phyloP scores from a whole-genome alignment of 2,797 vertebrate species.

The Passerculus sandwichensis region DNA sequence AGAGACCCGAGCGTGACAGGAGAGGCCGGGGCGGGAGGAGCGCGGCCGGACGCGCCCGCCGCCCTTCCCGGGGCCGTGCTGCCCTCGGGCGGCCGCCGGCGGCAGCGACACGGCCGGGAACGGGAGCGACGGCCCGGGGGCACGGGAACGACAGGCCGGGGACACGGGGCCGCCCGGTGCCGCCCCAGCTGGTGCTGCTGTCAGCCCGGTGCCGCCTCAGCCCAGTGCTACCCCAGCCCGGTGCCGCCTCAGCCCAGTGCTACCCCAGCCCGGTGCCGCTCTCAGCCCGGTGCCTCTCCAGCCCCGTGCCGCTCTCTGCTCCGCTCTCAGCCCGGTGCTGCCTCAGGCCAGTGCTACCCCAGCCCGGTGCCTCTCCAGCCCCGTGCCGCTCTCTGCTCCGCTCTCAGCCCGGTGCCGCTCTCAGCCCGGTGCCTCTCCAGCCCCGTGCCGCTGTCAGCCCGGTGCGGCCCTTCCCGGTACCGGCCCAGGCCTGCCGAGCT shows the following conservation, averaged over 20 bases:
- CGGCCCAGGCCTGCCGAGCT: not conserved
- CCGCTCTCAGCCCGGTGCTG: accelerated
- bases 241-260: no score
- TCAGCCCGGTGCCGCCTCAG: not conserved
- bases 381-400: no score
- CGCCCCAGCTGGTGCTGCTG: no score
- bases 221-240: no score
- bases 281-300: not conserved
- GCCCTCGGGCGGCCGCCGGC: slow-evolving; percentile 30
- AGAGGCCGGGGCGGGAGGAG: not conserved
- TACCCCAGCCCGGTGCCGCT: not conserved
- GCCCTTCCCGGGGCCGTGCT: slow-evolving; percentile 8
- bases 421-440: not conserved
- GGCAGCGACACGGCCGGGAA: not conserved
- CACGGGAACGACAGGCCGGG: not conserved
- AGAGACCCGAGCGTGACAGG: not conserved
- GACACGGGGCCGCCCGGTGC: not conserved
- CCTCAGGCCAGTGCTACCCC: no score
- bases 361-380: no score
- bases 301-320: not conserved
- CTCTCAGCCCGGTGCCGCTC: not conserved
- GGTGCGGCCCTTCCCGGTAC: not conserved
- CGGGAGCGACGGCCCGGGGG: not conserved
- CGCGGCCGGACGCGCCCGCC: not conserved
- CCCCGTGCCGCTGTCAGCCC: not conserved